A percentile compares a stretch with the other conserved stretches of the same genome.
Conservation (phyloP, 2,888 invertebrate genomes). For the Meloe dianella region DNA sequence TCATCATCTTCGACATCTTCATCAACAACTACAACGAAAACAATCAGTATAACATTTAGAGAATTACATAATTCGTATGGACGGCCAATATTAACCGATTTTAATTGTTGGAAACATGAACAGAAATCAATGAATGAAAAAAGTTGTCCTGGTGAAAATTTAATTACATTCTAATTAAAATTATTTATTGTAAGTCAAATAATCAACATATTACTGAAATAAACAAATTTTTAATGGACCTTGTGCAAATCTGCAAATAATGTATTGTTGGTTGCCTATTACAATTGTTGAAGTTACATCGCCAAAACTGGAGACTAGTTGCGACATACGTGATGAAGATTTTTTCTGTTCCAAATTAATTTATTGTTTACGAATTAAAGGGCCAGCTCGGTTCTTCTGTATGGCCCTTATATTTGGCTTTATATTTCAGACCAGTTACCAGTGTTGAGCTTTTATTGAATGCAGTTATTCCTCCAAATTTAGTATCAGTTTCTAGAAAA, state of each 20-base stretch:
- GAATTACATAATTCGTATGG: conserved; percentile 76
- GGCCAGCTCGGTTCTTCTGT: conserved; percentile 68
- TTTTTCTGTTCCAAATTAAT: too few species aligned
- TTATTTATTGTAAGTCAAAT: neutral
- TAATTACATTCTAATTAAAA: conserved; percentile 59
- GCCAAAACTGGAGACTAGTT: neutral
- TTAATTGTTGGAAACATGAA: conserved; percentile 71
- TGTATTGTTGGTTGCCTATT: neutral
- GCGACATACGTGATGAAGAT: neutral
- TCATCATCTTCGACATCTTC: too few species aligned
- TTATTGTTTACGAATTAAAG: conserved; percentile 49
- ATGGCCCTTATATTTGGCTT: conserved; percentile 80
- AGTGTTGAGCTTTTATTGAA: conserved; percentile 85
- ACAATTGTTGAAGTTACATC: neutral
- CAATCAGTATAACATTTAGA: conserved; percentile 66
- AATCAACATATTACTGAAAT: too few species aligned
- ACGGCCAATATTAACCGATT: conserved; percentile 70
- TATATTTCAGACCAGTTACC: conserved; percentile 82
- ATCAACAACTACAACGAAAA: neutral
- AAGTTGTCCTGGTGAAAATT: conserved; percentile 52
- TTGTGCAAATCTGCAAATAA: neutral
- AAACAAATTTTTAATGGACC: too few species aligned
- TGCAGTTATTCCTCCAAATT: conserved; percentile 79
- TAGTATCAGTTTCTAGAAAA: conserved; percentile 69
- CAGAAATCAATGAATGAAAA: conserved; percentile 57